A percentile compares a stretch with the other conserved stretches of the same genome.
phyloP scores from a whole-genome alignment of 2,113 vertebrate genomes.

The Azemiops feae region DNA sequence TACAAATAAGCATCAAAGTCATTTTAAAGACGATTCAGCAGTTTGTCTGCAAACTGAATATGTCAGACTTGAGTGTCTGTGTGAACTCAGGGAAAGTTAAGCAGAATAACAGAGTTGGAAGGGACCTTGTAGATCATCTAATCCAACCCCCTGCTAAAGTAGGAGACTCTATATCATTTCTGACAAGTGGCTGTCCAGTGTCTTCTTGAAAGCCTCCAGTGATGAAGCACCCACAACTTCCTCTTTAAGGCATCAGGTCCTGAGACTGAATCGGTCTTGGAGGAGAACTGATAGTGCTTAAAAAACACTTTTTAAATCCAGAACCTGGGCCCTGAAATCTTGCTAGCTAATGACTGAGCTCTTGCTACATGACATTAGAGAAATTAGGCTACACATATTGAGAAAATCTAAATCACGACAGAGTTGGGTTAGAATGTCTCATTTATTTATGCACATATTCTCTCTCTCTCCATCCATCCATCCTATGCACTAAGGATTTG shows the following conservation, averaged over 20 bases:
- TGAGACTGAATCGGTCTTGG: background rate
- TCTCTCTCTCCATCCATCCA: background rate
- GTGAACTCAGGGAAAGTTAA: constrained; percentile 58
- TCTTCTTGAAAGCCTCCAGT: background rate
- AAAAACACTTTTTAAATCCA: background rate
- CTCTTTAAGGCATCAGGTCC: background rate
- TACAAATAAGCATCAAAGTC: constrained; percentile 71
- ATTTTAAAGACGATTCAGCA: constrained; percentile 72
- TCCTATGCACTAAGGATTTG: background rate
- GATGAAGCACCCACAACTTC: background rate
- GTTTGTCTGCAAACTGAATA: constrained; percentile 61
- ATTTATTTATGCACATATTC: background rate
- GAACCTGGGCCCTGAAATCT: background rate
- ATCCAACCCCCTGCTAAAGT: background rate
- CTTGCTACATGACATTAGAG: background rate
- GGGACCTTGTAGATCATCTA: background rate
- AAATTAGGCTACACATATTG: background rate
- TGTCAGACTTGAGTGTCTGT: constrained; percentile 44
- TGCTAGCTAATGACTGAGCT: too few relatives aligned
- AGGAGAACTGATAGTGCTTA: background rate
- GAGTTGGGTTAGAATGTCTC: background rate
- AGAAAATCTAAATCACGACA: background rate
- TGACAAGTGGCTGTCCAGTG: background rate
- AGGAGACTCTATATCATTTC: background rate
- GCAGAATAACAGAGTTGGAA: background rate